Base-by-base conservation (phyloP, 2,113 vertebrate species). In the Lasiurus cinereus region DNA sequence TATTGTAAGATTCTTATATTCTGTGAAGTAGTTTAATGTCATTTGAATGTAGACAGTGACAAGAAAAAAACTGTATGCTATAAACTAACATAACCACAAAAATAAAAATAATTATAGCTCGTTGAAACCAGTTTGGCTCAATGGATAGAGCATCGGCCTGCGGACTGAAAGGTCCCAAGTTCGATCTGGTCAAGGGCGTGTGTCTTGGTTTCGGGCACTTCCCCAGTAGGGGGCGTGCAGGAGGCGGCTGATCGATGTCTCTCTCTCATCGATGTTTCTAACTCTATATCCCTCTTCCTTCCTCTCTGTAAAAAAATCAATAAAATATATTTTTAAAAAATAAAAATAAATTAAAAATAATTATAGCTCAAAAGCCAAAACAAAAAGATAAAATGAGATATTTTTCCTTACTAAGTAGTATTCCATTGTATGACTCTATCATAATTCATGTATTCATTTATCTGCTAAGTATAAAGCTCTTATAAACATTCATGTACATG, bases 351-450 rank as follows among this genome's bases (percentile, higher is more conserved):
- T 39, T 3, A 39, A 64, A 67, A 67, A 33, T n/a, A 33, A 67
- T 67, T 67, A 80, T 66, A 79, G 46, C 22, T 70, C 91, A n/a
- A 67, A 59, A 86, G 22, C 16, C 43, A 80, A 33, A 12, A 83
- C 59, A 76, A 43, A 18, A 22, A 66, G 18, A 56, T 66, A 33
- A 79, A 43, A 62, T 62, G 59, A 19, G 24, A 62, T 62, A 24
- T 15, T 31, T 92, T 69, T 85, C 54, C 48, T 56, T 92, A 56
- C 82, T 85, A 59, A 69, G 62, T 33, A 92, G 29, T 46, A 77
- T 46, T 46, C 72, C 21, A 67, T 52, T 76, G 33, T 13, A n/a
- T 43, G 16, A 76, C n/a, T 76, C 33, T 43, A n/a, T 29, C 27
- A 74, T 19, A 91, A 50, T 72, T 73, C 48, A 4, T 62, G 82